Percentiles rank a stretch among this genome's conserved stretches.
Conservation (phyloP, 1,140 invertebrate species). For the Drosophila rhopaloa region DNA sequence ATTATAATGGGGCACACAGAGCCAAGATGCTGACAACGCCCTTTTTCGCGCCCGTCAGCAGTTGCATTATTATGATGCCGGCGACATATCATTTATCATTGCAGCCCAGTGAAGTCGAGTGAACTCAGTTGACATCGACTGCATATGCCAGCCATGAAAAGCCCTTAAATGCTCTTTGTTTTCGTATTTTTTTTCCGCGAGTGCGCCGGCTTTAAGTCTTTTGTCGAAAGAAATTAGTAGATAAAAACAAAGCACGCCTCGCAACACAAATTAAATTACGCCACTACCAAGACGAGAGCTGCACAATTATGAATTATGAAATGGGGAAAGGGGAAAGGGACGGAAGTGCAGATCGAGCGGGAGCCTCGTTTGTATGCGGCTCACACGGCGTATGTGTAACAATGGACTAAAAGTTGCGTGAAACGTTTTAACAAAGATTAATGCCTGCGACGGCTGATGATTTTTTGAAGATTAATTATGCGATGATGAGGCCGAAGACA, state of each 20-base stretch:
- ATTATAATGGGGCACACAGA: conserved; percentile 67
- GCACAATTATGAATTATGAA: conserved; percentile 65
- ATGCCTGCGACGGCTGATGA: conserved; percentile 83
- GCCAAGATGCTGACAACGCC: conserved; percentile 52
- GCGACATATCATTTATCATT: conserved; percentile 79
- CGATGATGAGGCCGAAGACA: conserved; percentile 83
- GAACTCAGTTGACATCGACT: conserved; percentile 77
- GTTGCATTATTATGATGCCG: conserved; percentile 72
- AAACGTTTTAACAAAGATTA: conserved; percentile 84
- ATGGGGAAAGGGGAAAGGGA: background rate
- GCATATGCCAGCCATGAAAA: conserved; percentile 62
- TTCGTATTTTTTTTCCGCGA: conserved; percentile 2
- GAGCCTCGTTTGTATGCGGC: conserved; percentile 64
- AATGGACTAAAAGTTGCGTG: conserved; percentile 83
- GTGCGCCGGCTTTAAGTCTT: conserved; percentile 61
- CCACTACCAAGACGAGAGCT: conserved; percentile 21
- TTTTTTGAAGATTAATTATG: conserved; percentile 84
- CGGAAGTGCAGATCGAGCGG: conserved; percentile 12
- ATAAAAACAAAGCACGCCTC: conserved; percentile 76
- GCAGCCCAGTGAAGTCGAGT: conserved; percentile 65
- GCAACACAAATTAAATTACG: conserved; percentile 71
- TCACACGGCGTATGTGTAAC: conserved; percentile 76
- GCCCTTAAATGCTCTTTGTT: conserved; percentile 53
- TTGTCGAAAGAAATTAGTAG: conserved; percentile 73
- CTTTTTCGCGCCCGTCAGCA: conserved; percentile 60